A percentile compares a stretch with the other conserved stretches of the same genome.
Evolutionary conservation across 2,797 vertebrate species (phyloP).

Genomic region (Cheirogaleus major): DNA sequence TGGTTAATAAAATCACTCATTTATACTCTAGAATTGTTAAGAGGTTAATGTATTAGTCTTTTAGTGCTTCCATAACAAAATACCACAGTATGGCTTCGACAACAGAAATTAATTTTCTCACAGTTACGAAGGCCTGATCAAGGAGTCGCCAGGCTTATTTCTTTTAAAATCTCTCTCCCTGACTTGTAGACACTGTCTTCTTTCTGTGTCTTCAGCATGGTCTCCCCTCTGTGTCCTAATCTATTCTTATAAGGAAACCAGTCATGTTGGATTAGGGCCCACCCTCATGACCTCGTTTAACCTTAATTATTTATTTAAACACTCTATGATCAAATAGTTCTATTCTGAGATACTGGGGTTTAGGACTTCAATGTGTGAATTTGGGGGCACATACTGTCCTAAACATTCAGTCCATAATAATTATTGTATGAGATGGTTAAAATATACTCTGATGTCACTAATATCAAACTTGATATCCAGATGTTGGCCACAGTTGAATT

Average conservation of each 20-base stretch:
- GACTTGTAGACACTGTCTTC: accelerated
- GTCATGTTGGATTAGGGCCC: background rate
- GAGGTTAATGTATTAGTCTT: background rate
- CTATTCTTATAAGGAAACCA: background rate
- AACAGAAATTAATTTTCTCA: background rate
- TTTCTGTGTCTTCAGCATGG: background rate
- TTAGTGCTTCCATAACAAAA: background rate
- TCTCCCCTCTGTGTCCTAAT: background rate
- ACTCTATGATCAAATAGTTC: background rate
- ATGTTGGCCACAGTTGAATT: background rate
- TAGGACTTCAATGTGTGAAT: background rate
- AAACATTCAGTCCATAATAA: background rate
- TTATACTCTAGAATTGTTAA: background rate
- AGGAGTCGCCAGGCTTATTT: background rate
- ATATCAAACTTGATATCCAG: background rate
- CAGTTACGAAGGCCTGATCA: background rate
- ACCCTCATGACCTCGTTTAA: background rate
- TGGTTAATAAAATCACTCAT: background rate
- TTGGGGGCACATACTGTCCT: background rate
- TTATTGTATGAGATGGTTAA: background rate
- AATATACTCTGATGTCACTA: background rate
- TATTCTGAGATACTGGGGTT: background rate
- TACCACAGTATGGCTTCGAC: background rate
- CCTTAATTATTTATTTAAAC: background rate
- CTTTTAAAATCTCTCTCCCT: background rate